Conservation (phyloP, 2,888 invertebrate genomes). For the Ophraella communa region DNA sequence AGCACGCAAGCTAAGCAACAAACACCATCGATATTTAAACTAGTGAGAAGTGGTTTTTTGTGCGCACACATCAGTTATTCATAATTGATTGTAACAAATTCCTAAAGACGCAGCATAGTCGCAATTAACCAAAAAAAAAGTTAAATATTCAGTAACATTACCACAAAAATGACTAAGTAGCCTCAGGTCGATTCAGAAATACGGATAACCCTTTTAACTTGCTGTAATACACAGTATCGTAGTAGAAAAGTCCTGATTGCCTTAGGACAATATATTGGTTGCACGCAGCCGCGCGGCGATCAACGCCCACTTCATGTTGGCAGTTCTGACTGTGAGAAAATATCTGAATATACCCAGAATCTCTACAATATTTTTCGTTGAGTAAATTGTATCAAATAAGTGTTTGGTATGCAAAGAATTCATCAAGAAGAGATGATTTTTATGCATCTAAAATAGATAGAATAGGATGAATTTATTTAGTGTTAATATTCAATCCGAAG, state of each 20-base stretch:
- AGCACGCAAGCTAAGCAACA: not conserved
- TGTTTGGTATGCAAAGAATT: not conserved
- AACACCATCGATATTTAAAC: not conserved
- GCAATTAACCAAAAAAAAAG: not conserved
- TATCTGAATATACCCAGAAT: constrained; percentile 27
- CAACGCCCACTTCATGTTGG: constrained; percentile 12
- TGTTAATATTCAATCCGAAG: no score
- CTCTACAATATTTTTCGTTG: constrained; percentile 28
- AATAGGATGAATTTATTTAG: no score
- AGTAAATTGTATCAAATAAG: not conserved
- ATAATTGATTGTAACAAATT: no score
- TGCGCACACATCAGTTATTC: not conserved
- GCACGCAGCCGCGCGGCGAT: constrained; percentile 24
- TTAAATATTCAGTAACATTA: not conserved
- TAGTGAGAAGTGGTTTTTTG: no score
- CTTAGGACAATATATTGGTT: constrained; percentile 29
- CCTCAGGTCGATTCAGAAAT: not conserved
- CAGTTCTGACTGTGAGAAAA: constrained; percentile 34
- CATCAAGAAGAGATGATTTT: no score
- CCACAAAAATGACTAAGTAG: not conserved
- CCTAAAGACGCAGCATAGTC: no score
- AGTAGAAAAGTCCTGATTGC: constrained; percentile 29
- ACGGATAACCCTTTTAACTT: constrained; percentile 6
- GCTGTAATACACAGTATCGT: constrained; percentile 16
- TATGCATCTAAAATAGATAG: no score